Conservation (phyloP, 2,797 vertebrate species). For the Coregonus sp. region DNA sequence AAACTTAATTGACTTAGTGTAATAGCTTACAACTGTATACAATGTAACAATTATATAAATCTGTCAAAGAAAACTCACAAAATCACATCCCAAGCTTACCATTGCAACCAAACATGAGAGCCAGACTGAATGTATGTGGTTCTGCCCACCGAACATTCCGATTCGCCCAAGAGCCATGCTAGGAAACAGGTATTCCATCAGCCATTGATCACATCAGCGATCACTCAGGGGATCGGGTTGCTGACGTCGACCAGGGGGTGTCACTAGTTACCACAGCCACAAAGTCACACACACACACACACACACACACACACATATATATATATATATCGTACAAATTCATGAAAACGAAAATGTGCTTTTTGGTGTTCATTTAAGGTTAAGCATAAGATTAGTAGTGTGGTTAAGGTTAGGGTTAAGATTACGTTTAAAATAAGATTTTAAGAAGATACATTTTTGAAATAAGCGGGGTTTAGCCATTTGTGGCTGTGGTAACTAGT, state of each 20-base stretch:
- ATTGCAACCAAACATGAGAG: constrained; percentile 66
- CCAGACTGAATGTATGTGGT: constrained; percentile 61
- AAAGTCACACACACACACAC: no score
- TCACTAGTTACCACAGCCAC: no score
- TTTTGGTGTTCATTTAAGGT: no score
- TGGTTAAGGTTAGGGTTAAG: no score
- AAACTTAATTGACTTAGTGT: neutral
- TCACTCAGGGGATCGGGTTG: constrained; percentile 49
- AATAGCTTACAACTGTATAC: constrained; percentile 11
- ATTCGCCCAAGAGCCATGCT: constrained; percentile 46
- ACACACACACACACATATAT: no score
- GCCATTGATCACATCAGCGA: constrained; percentile 48
- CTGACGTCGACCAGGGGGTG: constrained; percentile 19
- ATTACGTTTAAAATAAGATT: no score
- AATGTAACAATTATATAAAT: constrained; percentile 32
- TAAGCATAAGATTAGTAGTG: no score
- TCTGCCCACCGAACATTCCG: constrained; percentile 39
- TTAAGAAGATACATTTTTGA: no score
- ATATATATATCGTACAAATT: no score
- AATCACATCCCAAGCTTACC: constrained; percentile 69
- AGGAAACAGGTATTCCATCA: neutral
- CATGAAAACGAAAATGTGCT: no score
- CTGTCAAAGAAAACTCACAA: constrained; percentile 69
- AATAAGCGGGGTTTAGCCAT: no score
- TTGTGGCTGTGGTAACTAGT: no score